Conservation (phyloP, 2,888 invertebrate genomes). For the Eumacrocentrus americanus region DNA sequence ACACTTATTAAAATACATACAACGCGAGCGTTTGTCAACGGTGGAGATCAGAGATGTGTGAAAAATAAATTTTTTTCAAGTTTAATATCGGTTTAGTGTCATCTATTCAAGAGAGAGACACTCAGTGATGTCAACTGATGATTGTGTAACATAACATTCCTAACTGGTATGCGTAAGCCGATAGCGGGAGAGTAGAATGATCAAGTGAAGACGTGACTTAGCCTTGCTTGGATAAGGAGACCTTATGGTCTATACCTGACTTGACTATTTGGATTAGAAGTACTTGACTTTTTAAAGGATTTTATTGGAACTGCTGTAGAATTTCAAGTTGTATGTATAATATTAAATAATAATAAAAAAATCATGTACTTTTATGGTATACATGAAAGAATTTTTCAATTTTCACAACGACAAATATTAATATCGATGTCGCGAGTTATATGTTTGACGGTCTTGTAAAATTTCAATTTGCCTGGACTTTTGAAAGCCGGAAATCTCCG, state of each 20-base stretch:
- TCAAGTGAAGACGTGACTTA: constrained; percentile 1
- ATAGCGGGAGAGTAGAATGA: background rate
- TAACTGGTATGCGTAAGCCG: background rate
- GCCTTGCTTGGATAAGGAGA: background rate
- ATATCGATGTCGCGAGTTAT: too few species aligned
- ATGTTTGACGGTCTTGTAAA: too few species aligned
- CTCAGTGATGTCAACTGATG: background rate
- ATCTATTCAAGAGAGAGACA: background rate
- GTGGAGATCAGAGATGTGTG: background rate
- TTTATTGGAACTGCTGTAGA: too few species aligned
- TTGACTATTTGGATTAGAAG: background rate
- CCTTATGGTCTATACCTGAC: background rate
- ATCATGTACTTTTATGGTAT: too few species aligned
- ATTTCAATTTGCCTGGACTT: too few species aligned
- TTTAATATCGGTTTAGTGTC: too few species aligned
- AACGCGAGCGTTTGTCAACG: constrained; percentile 3
- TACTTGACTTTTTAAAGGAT: background rate
- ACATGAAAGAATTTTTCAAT: too few species aligned
- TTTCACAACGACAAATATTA: too few species aligned
- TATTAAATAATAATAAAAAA: too few species aligned
- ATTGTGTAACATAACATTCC: constrained; percentile 7
- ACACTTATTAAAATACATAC: background rate
- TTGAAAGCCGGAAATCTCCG: too few species aligned
- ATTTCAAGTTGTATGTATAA: too few species aligned
- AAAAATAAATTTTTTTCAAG: background rate